Evolutionary conservation across 2,888 invertebrate species (phyloP).

Genomic region (Cecidostiba fungosa): DNA sequence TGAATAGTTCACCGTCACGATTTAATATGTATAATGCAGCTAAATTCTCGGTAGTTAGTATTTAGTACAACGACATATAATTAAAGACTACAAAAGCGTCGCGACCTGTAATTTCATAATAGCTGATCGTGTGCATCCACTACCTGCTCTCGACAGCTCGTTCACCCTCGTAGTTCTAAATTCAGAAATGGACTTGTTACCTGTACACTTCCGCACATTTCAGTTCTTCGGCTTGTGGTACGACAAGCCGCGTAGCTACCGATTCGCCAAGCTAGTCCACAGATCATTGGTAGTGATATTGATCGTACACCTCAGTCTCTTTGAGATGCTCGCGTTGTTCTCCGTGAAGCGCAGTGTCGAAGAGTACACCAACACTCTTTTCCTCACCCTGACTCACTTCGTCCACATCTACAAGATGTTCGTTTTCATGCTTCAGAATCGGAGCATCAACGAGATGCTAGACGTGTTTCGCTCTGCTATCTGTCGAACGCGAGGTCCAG

Average conservation of each 20-base stretch:
- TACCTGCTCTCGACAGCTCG: not conserved
- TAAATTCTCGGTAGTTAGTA: not conserved
- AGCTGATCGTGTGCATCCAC: not conserved
- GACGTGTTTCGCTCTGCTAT: not conserved
- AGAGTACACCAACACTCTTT: not conserved
- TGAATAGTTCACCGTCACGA: not conserved
- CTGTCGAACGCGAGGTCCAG: not conserved
- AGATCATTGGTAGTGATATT: not conserved
- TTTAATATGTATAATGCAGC: not conserved
- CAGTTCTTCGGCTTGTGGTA: slow-evolving; percentile 7
- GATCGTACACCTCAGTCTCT: not conserved
- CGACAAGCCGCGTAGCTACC: no score
- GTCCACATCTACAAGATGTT: slow-evolving; percentile 2
- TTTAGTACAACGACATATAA: not conserved
- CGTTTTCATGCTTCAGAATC: not conserved
- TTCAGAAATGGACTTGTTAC: slow-evolving; percentile 16
- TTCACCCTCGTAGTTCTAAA: not conserved
- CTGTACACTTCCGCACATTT: not conserved
- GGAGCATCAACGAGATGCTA: slow-evolving; percentile 2
- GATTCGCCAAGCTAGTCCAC: not conserved
- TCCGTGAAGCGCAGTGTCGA: not conserved
- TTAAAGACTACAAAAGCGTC: not conserved
- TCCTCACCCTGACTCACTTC: slow-evolving; percentile 17
- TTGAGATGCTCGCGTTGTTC: not conserved
- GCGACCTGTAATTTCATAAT: not conserved